These are phyloP conservation scores for Porites lobata DNA, from an alignment of 92 coral and sea anemone genomes.

Conservation along the genomic window DNA sequence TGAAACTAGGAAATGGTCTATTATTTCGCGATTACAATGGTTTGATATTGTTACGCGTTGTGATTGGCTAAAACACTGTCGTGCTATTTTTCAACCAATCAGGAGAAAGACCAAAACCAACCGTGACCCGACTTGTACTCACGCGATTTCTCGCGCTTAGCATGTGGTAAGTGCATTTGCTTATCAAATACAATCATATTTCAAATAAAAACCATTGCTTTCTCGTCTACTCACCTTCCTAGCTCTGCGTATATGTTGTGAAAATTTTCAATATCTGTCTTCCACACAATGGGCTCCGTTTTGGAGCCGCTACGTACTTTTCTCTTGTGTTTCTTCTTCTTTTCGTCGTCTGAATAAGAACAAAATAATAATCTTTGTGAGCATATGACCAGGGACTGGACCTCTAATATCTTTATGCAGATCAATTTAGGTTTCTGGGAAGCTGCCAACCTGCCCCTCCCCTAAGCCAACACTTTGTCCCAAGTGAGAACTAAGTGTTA, in stretches of 20 bases:
- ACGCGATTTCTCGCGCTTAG: not conserved
- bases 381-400: not conserved
- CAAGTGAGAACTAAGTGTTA: no score
- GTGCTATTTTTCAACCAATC: not conserved
- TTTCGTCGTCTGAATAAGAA: slow-evolving; percentile 36
- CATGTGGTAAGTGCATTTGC: not conserved
- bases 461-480: no score
- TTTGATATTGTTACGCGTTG: not conserved
- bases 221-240: slow-evolving; percentile 81
- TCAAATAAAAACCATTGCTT: not conserved
- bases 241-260: slow-evolving; percentile 97
- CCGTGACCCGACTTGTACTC: not conserved
- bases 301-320: slow-evolving; percentile 18
- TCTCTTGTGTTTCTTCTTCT: slow-evolving; percentile 29
- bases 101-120: not conserved
- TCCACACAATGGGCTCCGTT: slow-evolving; percentile 72
- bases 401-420: not conserved
- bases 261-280: slow-evolving; percentile 79
- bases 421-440: no score
- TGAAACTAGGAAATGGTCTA: no score
- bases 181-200: no score
- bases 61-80: not conserved
- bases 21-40: not conserved
- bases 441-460: no score
- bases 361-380: not conserved